Percentiles rank a stretch among this genome's conserved stretches.
phyloP scores from a whole-genome alignment of 2,113 vertebrate genomes.

The Cavia porcellus region DNA sequence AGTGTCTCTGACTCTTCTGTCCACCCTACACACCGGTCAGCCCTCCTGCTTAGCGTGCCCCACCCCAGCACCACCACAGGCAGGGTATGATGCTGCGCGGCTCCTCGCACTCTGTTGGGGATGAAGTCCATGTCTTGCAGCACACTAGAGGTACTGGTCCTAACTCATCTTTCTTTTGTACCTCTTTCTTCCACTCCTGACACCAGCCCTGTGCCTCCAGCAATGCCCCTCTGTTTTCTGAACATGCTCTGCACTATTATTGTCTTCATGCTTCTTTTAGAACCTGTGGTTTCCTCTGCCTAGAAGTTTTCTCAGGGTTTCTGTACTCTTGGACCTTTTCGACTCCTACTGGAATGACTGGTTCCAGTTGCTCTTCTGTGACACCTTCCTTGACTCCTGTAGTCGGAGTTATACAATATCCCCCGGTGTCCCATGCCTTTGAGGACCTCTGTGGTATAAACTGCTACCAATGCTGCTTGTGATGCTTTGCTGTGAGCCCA shows the following conservation, averaged over 20 bases:
- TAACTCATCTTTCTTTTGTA: background rate
- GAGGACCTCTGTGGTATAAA: background rate
- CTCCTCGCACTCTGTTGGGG: background rate
- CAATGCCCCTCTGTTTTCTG: background rate
- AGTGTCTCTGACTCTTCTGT: background rate
- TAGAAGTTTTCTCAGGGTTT: constrained; percentile 10
- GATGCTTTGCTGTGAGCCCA: background rate
- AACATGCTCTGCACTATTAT: background rate
- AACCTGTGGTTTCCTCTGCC: background rate
- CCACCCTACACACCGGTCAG: background rate
- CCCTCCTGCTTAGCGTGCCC: background rate
- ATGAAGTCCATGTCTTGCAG: background rate
- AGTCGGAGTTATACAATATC: background rate
- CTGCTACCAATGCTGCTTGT: background rate
- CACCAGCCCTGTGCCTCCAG: background rate
- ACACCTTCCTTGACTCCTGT: background rate
- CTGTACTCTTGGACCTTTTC: background rate
- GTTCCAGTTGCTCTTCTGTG: background rate
- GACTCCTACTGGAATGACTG: background rate
- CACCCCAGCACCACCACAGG: background rate
- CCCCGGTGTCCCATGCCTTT: background rate
- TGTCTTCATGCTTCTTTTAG: background rate
- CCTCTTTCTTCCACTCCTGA: background rate
- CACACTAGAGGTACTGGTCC: background rate
- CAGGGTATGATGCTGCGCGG: background rate